A percentile compares a stretch with the other conserved stretches of the same genome.
phyloP scores from a whole-genome alignment of 2,888 invertebrate genomes.

The Fragum whitleyi region DNA sequence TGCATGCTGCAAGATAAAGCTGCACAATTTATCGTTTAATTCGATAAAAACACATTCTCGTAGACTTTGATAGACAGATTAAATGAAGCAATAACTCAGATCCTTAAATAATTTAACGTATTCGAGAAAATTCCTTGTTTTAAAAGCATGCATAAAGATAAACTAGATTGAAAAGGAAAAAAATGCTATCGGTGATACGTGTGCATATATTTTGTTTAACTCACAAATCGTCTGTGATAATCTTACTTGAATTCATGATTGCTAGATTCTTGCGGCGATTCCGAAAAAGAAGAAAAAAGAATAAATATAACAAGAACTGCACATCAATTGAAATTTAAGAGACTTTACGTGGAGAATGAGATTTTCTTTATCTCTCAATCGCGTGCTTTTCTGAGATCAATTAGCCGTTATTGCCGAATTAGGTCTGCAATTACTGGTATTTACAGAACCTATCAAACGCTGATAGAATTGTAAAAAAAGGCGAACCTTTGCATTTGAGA shows the following conservation, averaged over 20 bases:
- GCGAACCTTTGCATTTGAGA: too few relatives aligned
- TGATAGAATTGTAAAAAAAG: not conserved
- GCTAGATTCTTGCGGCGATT: too few relatives aligned
- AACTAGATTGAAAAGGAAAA: too few relatives aligned
- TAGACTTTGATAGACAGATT: not conserved
- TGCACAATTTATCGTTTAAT: conserved; percentile 6
- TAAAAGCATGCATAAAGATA: too few relatives aligned
- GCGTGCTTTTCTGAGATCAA: conserved; percentile 9
- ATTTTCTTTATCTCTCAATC: not conserved
- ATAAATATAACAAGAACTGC: too few relatives aligned
- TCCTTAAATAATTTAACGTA: not conserved
- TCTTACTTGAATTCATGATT: too few relatives aligned
- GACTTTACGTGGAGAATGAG: not conserved
- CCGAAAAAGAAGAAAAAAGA: too few relatives aligned
- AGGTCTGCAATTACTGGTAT: conserved; percentile 12
- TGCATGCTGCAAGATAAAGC: not conserved
- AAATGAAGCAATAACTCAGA: not conserved
- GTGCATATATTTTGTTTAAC: too few relatives aligned
- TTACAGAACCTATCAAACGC: conserved; percentile 1
- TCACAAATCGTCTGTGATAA: too few relatives aligned
- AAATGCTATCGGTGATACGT: too few relatives aligned
- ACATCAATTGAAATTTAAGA: conserved; percentile 4
- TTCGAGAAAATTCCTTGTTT: not conserved
- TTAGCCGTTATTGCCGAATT: conserved; percentile 11
- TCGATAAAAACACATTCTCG: not conserved